A percentile compares a stretch with the other conserved stretches of the same genome.
Conservation (phyloP, 1,140 invertebrate genomes). For the Ganaspis sp. region DNA sequence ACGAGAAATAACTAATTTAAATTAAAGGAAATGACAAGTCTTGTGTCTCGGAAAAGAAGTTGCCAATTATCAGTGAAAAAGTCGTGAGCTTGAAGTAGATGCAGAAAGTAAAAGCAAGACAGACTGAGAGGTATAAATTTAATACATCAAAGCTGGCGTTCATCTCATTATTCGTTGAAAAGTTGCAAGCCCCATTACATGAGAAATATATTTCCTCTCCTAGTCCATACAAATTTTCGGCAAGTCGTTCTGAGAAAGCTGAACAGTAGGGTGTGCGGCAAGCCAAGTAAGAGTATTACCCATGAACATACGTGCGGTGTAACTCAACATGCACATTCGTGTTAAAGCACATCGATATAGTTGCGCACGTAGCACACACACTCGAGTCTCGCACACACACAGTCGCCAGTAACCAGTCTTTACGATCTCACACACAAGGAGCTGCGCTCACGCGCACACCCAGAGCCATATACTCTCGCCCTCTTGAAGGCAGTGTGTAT, state of each 20-base stretch:
- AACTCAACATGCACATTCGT: conserved; percentile 58
- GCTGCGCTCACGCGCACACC: conserved; percentile 52
- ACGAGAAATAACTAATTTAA: too few species aligned
- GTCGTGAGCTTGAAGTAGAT: too few species aligned
- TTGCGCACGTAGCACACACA: conserved; percentile 22
- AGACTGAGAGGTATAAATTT: background rate
- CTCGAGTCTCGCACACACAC: background rate
- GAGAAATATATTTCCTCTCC: conserved; percentile 17
- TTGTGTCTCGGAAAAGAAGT: too few species aligned
- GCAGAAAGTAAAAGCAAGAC: too few species aligned
- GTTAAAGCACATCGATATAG: conserved; percentile 49
- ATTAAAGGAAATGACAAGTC: too few species aligned
- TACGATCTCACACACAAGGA: conserved; percentile 25
- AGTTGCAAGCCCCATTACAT: conserved; percentile 3
- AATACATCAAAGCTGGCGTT: background rate
- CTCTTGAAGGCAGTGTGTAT: conserved; percentile 68
- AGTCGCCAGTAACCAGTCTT: conserved; percentile 27
- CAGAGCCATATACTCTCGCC: conserved; percentile 56
- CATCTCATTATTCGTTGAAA: conserved; percentile 15
- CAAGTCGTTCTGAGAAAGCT: conserved; percentile 32
- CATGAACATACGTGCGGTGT: conserved; percentile 56
- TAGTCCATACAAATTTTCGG: conserved; percentile 24
- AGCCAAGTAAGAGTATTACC: conserved; percentile 54
- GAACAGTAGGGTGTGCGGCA: conserved; percentile 36
- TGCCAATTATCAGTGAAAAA: too few species aligned